Percentiles rank a stretch among this genome's conserved stretches.
These are phyloP conservation scores for Pollimyrus isidori DNA, from an alignment of 2,113 vertebrate species.

Conservation along the genomic window DNA sequence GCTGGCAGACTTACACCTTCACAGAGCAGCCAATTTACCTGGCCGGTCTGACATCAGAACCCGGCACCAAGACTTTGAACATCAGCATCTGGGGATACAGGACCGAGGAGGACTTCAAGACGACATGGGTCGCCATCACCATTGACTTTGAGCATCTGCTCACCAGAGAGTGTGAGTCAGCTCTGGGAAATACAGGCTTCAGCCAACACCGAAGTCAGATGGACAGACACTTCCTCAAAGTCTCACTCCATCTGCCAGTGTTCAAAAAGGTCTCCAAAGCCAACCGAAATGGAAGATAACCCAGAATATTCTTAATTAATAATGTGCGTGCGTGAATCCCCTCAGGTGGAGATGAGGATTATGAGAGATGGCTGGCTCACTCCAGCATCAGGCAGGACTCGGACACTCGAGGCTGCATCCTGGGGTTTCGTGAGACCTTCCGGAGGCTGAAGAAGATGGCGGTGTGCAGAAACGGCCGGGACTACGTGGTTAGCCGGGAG, in stretches of 20 bases:
- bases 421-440: slow-evolving; percentile 58
- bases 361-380: slow-evolving; percentile 68
- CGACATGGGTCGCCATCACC: slow-evolving; percentile 67
- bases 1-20: slow-evolving; percentile 67
- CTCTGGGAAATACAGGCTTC: neutral
- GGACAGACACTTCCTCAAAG: neutral
- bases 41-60: slow-evolving; percentile 62
- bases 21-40: slow-evolving; percentile 65
- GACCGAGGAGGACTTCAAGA: slow-evolving; percentile 56
- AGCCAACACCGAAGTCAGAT: neutral
- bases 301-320: neutral
- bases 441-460: slow-evolving; percentile 58
- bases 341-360: slow-evolving; percentile 54
- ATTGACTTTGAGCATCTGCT: slow-evolving; percentile 68
- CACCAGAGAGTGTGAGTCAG: slow-evolving; percentile 60
- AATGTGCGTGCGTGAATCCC: neutral
- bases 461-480: slow-evolving; percentile 54
- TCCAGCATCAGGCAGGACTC: slow-evolving; percentile 29
- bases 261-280: neutral
- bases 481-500: slow-evolving; percentile 48
- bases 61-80: slow-evolving; percentile 63
- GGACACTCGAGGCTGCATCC: slow-evolving; percentile 53
- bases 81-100: slow-evolving; percentile 69
- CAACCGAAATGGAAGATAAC: neutral
- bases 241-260: neutral